Conservation (phyloP, 2,888 invertebrate genomes). For the Eristalis tenax region DNA sequence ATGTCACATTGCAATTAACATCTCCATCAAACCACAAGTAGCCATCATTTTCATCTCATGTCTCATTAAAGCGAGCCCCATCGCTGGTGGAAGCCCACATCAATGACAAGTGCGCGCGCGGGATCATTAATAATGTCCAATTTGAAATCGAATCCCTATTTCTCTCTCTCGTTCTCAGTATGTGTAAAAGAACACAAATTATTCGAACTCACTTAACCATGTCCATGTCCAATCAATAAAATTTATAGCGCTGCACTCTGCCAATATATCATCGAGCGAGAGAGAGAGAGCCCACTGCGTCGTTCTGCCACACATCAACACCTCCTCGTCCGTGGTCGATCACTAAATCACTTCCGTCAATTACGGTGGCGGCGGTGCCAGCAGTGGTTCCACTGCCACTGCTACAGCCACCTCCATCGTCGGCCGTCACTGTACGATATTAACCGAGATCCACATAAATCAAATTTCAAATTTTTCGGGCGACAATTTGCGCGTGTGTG, state of each 20-base stretch:
- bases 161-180: not conserved
- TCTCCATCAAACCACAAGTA: conserved; percentile 63
- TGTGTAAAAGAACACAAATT: conserved; percentile 50
- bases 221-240: conserved; percentile 72
- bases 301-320: conserved; percentile 63
- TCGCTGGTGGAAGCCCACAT: conserved; percentile 48
- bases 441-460: conserved; percentile 68
- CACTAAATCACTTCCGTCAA: conserved; percentile 72
- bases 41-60: conserved; percentile 69
- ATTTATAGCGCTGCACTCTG: conserved; percentile 70
- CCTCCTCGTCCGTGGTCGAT: conserved; percentile 52
- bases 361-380: conserved; percentile 41
- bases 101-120: conserved; percentile 59
- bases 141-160: conserved; percentile 36
- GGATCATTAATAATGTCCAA: conserved; percentile 63
- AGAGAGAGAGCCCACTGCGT: conserved; percentile 47
- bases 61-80: conserved; percentile 59
- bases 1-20: conserved; percentile 71
- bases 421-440: conserved; percentile 10
- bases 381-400: conserved; percentile 23
- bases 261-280: conserved; percentile 65
- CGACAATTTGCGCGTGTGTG: conserved; percentile 65
- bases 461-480: conserved; percentile 70
- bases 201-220: conserved; percentile 70
- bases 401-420: conserved; percentile 11